Evolutionary conservation across 2,888 invertebrate genomes (phyloP).

Genomic region (Aphodius granarius): DNA sequence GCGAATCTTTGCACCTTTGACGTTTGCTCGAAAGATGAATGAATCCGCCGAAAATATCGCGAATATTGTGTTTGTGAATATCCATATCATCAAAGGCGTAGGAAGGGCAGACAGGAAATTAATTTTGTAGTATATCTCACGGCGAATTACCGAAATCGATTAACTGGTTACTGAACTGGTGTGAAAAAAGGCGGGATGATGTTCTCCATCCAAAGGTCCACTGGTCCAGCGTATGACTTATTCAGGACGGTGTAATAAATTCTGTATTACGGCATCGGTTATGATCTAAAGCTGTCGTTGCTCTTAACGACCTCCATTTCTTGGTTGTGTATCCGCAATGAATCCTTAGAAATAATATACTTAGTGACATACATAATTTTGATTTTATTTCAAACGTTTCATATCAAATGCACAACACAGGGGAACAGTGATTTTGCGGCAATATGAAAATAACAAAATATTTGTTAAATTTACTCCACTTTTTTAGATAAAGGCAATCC

Average conservation of each 20-base stretch:
- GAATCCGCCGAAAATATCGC: not conserved
- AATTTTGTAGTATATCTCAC: conserved; percentile 12
- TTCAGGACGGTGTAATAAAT: not conserved
- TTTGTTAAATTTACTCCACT: too few relatives aligned
- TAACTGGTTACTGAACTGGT: conserved; percentile 19
- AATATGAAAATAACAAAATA: too few relatives aligned
- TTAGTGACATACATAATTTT: not conserved
- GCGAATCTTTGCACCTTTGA: not conserved
- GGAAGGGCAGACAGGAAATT: conserved; percentile 15
- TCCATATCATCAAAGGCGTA: not conserved
- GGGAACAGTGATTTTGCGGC: too few relatives aligned
- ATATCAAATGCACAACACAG: not conserved
- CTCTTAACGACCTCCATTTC: not conserved
- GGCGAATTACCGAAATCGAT: conserved; percentile 19
- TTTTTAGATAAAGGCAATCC: too few relatives aligned
- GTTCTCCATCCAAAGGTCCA: not conserved
- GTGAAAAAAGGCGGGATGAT: not conserved
- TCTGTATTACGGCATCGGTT: not conserved
- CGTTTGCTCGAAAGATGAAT: not conserved
- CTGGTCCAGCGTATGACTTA: not conserved
- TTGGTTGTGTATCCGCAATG: not conserved
- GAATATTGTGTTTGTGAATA: not conserved
- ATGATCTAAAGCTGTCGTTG: not conserved
- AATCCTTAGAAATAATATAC: not conserved
- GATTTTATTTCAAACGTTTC: not conserved